phyloP scores from a whole-genome alignment of 1,140 invertebrate species.

The Tetramorium simillimum region DNA sequence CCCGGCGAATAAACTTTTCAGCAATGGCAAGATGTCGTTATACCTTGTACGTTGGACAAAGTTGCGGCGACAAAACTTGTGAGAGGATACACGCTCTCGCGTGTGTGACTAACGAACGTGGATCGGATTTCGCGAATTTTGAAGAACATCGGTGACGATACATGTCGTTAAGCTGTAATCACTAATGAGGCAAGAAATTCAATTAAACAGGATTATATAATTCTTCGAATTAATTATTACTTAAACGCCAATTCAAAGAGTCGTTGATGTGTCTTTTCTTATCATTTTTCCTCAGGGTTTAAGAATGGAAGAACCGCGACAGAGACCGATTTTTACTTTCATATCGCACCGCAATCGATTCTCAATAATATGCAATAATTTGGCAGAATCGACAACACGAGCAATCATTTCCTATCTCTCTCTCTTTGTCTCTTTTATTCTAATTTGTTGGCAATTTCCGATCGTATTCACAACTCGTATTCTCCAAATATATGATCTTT shows the following conservation, averaged over 20 bases:
- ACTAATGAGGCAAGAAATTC: background rate
- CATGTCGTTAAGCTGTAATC: background rate
- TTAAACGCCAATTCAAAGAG: background rate
- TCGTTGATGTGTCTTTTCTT: background rate
- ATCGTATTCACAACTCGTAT: slow-evolving; percentile 61
- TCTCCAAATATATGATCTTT: slow-evolving; percentile 39
- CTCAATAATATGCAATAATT: slow-evolving; percentile 56
- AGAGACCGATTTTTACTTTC: slow-evolving; percentile 15
- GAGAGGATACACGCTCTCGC: background rate
- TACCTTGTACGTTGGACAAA: background rate
- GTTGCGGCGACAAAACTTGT: background rate
- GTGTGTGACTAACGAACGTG: background rate
- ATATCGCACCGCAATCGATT: slow-evolving; percentile 27
- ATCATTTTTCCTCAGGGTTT: background rate
- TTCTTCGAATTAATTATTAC: slow-evolving; percentile 15
- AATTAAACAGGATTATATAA: slow-evolving; percentile 7
- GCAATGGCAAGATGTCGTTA: background rate
- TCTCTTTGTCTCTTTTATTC: slow-evolving; percentile 52
- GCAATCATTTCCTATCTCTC: slow-evolving; percentile 66
- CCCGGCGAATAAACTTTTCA: slow-evolving; percentile 19
- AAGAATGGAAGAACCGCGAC: background rate
- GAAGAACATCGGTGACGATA: background rate
- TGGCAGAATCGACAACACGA: slow-evolving; percentile 53
- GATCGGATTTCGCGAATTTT: background rate
- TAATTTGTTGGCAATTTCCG: slow-evolving; percentile 66